Base-by-base conservation (phyloP, 1,140 invertebrate species). In the Cataglyphis hispanica region DNA sequence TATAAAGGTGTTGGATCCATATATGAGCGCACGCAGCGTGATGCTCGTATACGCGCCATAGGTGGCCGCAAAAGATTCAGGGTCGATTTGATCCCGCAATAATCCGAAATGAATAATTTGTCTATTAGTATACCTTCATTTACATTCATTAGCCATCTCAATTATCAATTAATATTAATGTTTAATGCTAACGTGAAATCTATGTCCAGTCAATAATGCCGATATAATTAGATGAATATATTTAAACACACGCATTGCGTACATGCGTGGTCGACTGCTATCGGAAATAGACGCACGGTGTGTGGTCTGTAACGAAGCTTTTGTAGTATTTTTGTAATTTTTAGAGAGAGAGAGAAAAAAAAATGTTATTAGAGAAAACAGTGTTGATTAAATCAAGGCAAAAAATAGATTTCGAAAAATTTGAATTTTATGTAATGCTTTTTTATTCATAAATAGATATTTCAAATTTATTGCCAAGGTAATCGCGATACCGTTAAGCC, bases 1-100 rank as follows among this genome's bases (percentile, higher is more conserved):
- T 85, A 77, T 81, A 87, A 90, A 83, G 81, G 53, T 77, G 34
- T 50, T 50, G 46, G 16, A 70, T 25, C 34, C n/a, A n/a, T n/a
- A n/a, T n/a, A n/a, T n/a, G 22, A n/a, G 40, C n/a, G 13, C 22
- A 80, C 64, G 46, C 64, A 80, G 64, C 64, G 34, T 80, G 64
- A 46, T 70, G 16, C 64, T 58, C 63, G 34, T 58, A 67, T 81
- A 70, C 25, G 64, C 66, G 25, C 53, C 37, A 70, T 81, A 70
- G 78, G 78, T 81, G 37, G 66, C 43, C 78, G 67, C 37, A 34
- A 40, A 69, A 40, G 22, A 58, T 72, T 31, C 66, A 81, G 66
- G 66, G 19, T 1, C 66, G 50, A 34, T 37, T 81, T 10, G 27
- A 58, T 58, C 66, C n/a, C 25, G 8, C n/a, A 70, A 43, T 43